Conservation (phyloP, 2,888 invertebrate genomes). For the Hypomecis punctinalis region DNA sequence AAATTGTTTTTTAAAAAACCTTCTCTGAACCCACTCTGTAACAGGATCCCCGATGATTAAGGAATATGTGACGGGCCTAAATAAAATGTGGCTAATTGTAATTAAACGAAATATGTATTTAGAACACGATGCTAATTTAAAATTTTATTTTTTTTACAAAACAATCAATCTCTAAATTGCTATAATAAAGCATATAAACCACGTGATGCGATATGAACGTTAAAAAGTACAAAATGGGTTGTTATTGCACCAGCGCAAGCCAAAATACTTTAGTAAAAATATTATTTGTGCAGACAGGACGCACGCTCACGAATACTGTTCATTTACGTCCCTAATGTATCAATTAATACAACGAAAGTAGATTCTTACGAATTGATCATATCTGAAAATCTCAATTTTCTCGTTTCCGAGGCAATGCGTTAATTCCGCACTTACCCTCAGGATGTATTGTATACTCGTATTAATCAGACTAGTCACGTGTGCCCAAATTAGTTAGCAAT, state of each 20-base stretch:
- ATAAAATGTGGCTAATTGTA: not conserved
- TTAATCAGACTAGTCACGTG: too few species aligned
- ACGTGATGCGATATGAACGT: constrained; percentile 52
- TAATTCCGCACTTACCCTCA: too few species aligned
- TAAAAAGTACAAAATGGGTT: constrained; percentile 53
- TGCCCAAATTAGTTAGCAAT: too few species aligned
- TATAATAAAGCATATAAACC: constrained; percentile 66
- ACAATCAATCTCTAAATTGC: constrained; percentile 63
- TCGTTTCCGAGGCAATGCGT: too few species aligned
- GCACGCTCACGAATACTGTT: constrained; percentile 19
- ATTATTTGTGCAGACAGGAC: constrained; percentile 13
- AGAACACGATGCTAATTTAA: constrained; percentile 69
- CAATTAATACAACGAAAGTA: too few species aligned
- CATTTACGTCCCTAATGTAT: not conserved
- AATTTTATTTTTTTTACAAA: constrained; percentile 62
- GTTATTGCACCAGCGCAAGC: constrained; percentile 54
- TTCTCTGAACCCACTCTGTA: too few species aligned
- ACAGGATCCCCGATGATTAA: too few species aligned
- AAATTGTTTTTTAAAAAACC: too few species aligned
- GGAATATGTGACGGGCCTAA: too few species aligned
- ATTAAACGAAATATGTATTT: constrained; percentile 39
- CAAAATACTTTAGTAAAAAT: constrained; percentile 49
- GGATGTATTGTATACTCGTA: too few species aligned
- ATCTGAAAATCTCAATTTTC: too few species aligned
- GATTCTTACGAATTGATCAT: too few species aligned